phyloP scores from a whole-genome alignment of 92 coral and sea anemone species.

The Palythoa caribaeorum region DNA sequence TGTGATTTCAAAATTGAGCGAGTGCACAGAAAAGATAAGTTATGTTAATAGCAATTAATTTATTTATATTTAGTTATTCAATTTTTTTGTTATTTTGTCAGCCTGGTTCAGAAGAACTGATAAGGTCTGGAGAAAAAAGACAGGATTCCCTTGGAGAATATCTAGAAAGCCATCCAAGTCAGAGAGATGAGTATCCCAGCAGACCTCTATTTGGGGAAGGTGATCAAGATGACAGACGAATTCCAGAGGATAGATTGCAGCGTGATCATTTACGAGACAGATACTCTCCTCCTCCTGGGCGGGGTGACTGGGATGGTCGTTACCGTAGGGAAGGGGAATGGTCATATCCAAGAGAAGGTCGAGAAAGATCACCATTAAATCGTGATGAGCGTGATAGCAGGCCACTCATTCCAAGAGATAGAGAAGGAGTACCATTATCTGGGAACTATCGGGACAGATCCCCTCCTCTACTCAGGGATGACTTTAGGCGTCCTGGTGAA shows the following conservation, averaged over 20 bases:
- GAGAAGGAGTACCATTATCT: slow-evolving; percentile 35
- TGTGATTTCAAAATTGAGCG: no score
- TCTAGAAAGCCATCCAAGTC: neutral
- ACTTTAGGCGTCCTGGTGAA: slow-evolving; percentile 36
- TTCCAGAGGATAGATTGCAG: neutral
- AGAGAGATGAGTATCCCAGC: neutral
- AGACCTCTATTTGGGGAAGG: slow-evolving; percentile 5
- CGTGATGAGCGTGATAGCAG: slow-evolving; percentile 51
- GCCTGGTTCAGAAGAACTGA: slow-evolving; percentile 9
- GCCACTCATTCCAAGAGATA: slow-evolving; percentile 54
- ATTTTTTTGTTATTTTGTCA: neutral
- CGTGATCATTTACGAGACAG: slow-evolving; percentile 7
- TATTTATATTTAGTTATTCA: neutral
- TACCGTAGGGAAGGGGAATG: slow-evolving; percentile 12
- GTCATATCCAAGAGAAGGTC: slow-evolving; percentile 42
- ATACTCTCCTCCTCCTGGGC: slow-evolving; percentile 42
- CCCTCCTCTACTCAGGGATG: slow-evolving; percentile 37
- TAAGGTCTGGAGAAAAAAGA: neutral
- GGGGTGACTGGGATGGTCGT: neutral
- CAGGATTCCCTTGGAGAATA: neutral
- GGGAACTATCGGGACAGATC: slow-evolving; percentile 39
- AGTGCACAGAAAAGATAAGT: neutral
- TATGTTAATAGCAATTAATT: no score
- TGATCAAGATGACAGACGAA: neutral
- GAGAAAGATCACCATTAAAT: slow-evolving; percentile 59